A percentile compares a stretch with the other conserved stretches of the same genome.
These are phyloP conservation scores for Ditula angustiorana DNA, from an alignment of 2,888 invertebrate species.

Conservation along the genomic window DNA sequence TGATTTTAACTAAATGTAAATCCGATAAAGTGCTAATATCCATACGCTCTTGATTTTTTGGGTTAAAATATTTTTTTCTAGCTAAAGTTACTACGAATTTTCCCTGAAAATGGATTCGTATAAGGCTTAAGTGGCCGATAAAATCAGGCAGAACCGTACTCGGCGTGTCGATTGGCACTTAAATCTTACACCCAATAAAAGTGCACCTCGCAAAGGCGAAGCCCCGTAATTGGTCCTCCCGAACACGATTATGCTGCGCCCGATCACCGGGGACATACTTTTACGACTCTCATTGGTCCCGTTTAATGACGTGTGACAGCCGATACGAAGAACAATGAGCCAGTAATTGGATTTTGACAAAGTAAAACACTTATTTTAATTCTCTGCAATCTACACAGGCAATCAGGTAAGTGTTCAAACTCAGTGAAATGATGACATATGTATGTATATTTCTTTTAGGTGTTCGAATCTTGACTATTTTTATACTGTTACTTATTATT, in stretches of 20 bases:
- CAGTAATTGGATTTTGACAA: slow-evolving; percentile 78
- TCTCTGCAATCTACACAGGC: slow-evolving; percentile 2
- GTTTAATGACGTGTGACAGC: slow-evolving; percentile 81
- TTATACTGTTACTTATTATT: no score
- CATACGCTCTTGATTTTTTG: no score
- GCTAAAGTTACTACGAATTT: slow-evolving; percentile 4
- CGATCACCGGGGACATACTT: slow-evolving; percentile 69
- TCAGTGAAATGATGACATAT: no score
- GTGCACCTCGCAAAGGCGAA: slow-evolving; percentile 70
- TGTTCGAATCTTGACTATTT: no score
- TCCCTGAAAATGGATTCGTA: slow-evolving; percentile 43
- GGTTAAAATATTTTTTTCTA: not conserved
- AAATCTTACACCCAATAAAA: slow-evolving; percentile 85
- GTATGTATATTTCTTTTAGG: no score
- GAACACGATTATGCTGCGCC: slow-evolving; percentile 65
- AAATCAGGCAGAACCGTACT: slow-evolving; percentile 71
- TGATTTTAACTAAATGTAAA: no score
- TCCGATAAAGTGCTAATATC: no score
- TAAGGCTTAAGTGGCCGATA: slow-evolving; percentile 72
- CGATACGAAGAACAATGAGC: slow-evolving; percentile 72
- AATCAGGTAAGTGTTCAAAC: not conserved
- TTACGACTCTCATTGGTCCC: slow-evolving; percentile 81
- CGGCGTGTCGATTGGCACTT: slow-evolving; percentile 81
- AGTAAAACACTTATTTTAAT: slow-evolving; percentile 56
- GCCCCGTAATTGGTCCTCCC: slow-evolving; percentile 80